These are phyloP conservation scores for Echinarachnius parma DNA, from an alignment of 53 echinoderm and acorn worm species.

Conservation along the genomic window DNA sequence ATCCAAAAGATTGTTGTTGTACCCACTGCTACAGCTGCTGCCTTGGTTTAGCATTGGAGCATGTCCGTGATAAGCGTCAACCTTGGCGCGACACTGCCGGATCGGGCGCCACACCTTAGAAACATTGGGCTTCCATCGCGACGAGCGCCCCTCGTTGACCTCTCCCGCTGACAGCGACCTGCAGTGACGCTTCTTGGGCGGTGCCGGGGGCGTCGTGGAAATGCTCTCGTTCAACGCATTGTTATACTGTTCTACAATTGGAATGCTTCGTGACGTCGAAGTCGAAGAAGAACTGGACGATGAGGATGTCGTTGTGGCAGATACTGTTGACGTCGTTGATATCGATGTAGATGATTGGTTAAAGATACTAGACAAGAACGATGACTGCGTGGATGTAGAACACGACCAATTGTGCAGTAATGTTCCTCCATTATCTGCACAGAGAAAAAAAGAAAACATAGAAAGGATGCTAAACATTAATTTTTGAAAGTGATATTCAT, in stretches of 20 bases:
- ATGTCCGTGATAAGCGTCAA: constrained; percentile 69
- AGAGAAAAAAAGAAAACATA: not conserved
- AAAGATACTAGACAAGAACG: constrained; percentile 30
- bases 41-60: constrained; percentile 68
- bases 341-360: constrained; percentile 15
- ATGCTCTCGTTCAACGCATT: constrained; percentile 37
- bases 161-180: constrained; percentile 91
- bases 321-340: constrained; percentile 34
- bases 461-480: too few relatives aligned
- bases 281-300: constrained; percentile 24
- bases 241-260: constrained; percentile 41
- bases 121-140: constrained; percentile 86
- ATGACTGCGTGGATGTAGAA: constrained; percentile 32
- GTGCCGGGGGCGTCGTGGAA: constrained; percentile 69
- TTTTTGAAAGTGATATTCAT: too few relatives aligned
- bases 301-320: constrained; percentile 6
- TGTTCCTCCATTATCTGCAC: constrained; percentile 29
- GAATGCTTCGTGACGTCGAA: constrained; percentile 43
- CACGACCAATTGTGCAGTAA: constrained; percentile 23
- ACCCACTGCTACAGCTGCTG: constrained; percentile 37
- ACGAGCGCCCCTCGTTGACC: constrained; percentile 57
- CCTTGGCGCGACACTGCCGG: constrained; percentile 62
- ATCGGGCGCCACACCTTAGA: constrained; percentile 88
- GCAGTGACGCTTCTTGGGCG: constrained; percentile 96
- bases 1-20: constrained; percentile 21